A percentile compares a stretch with the other conserved stretches of the same genome.
phyloP scores from a whole-genome alignment of 2,113 vertebrate genomes.

The Pygoscelis adeliae region DNA sequence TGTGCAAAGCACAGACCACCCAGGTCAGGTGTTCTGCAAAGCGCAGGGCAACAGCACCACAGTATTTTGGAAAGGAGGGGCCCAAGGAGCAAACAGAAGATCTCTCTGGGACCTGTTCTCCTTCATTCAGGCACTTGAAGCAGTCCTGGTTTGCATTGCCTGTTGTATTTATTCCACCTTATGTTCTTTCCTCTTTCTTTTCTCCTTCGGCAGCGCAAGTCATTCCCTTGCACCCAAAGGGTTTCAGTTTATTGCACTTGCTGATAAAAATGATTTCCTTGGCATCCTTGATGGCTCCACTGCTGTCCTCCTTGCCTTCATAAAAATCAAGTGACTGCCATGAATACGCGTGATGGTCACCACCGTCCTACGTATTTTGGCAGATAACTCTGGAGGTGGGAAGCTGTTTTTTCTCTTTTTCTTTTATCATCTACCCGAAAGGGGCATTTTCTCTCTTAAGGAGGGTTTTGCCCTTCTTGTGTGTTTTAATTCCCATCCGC shows the following conservation, averaged over 20 bases:
- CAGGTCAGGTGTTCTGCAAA: background rate
- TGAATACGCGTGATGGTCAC: background rate
- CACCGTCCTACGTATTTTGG: background rate
- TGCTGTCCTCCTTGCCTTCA: conserved; percentile 60
- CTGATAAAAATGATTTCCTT: conserved; percentile 24
- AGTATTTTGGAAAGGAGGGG: background rate
- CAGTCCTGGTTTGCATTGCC: background rate
- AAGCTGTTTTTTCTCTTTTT: no score
- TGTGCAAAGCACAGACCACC: background rate
- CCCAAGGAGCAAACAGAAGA: background rate
- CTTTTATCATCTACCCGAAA: background rate
- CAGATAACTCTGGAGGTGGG: conserved; percentile 3
- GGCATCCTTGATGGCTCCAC: conserved; percentile 22
- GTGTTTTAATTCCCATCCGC: background rate
- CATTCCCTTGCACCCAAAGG: background rate
- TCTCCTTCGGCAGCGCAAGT: background rate
- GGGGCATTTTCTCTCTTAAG: background rate
- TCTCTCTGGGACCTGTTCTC: background rate
- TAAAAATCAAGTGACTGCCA: background rate
- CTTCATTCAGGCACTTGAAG: background rate
- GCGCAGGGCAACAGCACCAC: background rate
- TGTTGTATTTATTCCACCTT: background rate
- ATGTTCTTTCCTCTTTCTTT: background rate
- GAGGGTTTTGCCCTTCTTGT: background rate
- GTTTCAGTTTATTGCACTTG: background rate